Percentiles rank a stretch among this genome's conserved stretches.
Conservation (phyloP, 2,113 vertebrate genomes). For the Phaethon lepturus region DNA sequence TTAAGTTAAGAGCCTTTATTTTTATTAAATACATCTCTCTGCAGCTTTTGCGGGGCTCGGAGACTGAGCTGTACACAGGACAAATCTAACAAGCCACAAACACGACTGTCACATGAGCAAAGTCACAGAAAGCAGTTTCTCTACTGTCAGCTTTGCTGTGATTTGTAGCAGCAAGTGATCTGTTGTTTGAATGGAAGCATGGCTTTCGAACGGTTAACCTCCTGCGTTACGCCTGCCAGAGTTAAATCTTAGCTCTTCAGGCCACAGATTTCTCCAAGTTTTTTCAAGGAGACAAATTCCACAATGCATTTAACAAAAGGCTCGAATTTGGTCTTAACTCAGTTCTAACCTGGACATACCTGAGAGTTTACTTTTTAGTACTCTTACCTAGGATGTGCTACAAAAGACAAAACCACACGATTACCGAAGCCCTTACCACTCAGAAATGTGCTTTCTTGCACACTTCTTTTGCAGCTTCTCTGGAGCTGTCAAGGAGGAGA, state of each 20-base stretch:
- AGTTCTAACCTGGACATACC: background rate
- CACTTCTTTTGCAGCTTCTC: background rate
- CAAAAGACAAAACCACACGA: background rate
- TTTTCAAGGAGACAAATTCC: background rate
- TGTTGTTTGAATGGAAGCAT: background rate
- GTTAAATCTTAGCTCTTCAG: background rate
- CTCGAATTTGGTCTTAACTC: background rate
- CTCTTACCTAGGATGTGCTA: fast-evolving
- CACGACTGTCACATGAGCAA: background rate
- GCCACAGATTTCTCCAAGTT: background rate
- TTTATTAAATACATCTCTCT: background rate
- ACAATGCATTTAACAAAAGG: background rate
- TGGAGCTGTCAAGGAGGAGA: background rate
- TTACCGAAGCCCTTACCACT: too few species aligned
- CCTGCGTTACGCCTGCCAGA: background rate
- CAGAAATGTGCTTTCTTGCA: background rate
- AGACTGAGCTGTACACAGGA: background rate
- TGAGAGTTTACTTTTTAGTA: background rate
- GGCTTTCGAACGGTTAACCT: background rate
- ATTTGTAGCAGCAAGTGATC: background rate
- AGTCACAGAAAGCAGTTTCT: background rate
- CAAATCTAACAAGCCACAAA: background rate
- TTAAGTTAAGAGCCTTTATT: background rate
- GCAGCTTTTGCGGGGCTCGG: background rate
- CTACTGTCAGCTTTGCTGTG: background rate